phyloP scores from a whole-genome alignment of 1,140 invertebrate species.

The Chionoecetes opilio region DNA sequence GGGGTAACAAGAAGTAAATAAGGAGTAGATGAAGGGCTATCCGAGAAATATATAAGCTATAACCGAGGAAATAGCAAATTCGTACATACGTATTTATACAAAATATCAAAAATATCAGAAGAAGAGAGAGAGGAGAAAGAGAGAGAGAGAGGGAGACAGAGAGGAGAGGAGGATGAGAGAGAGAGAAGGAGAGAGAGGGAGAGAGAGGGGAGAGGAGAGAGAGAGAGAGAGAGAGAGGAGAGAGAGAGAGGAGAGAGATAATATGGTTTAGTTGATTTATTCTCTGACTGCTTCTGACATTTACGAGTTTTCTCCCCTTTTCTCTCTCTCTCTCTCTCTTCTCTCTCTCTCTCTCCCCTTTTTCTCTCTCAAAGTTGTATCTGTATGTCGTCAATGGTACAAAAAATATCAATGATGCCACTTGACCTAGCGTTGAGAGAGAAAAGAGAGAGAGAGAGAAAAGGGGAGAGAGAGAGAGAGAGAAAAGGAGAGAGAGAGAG shows the following conservation, averaged over 20 bases:
- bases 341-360: too few relatives aligned
- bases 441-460: conserved; percentile 49
- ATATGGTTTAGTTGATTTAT: not conserved
- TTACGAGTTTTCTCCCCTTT: too few relatives aligned
- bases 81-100: too few relatives aligned
- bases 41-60: too few relatives aligned
- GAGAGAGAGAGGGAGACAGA: not conserved
- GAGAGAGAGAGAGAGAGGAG: conserved; percentile 34
- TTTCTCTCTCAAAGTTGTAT: too few relatives aligned
- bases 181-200: not conserved
- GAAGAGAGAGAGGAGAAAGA: not conserved
- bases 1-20: too few relatives aligned
- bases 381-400: not conserved
- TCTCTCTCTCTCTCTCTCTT: too few relatives aligned
- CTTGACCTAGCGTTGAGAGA: not conserved
- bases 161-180: not conserved
- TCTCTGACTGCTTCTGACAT: not conserved
- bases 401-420: conserved; percentile 5
- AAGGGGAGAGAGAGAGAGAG: not conserved
- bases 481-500: not conserved
- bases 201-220: not conserved
- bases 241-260: conserved; percentile 37
- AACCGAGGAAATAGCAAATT: too few relatives aligned
- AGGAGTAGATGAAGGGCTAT: too few relatives aligned
- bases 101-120: too few relatives aligned